Base-by-base conservation (phyloP, 2,113 vertebrate genomes). In the Candoia aspera region DNA sequence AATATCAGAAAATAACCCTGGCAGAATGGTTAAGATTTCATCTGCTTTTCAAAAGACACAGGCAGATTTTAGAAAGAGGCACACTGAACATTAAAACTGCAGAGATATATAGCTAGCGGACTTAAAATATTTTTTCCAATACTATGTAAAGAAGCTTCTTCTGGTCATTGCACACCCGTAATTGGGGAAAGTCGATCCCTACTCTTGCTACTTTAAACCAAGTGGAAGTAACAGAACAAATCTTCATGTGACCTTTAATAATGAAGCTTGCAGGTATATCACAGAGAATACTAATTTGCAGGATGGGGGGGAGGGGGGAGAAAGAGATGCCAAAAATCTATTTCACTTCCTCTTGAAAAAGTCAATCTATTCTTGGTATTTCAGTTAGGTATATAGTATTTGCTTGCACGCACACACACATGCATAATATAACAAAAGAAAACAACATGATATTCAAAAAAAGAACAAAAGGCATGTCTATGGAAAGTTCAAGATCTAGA, bases 151-250 rank as follows among this genome's bases (percentile, higher is more conserved):
- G 8, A 64, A 19, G 24, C 53, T 94, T 96, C 53, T 84, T 92
- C 58, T 95, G 23, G 62, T 57, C 42, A 54, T 17, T 58, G 11
- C 6, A 59, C 90, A 90, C 54, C 23, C 4, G 11, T 42, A 92
- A 89, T 17, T 13, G 19, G 93, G 73, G 91, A 92, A 85, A 37
- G 19, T 23, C 87, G 24, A 64, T 91, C 29, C 79, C 83, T 79
- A 90, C 10, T 59, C 68, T 93, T 46, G 5, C 9, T 64, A 84
- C 46, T 91, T 93, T 91, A 94, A 92, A 94, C 0, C 93, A 21
- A 92, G 84, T 12, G 95, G 84, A 96, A 95, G 91, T 93, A 94
- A 91, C 42, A 84, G 53, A 93, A n/a, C 46, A 93, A 88, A 93
- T 84, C 59, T 93, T 93, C 64, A 87, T 73, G 15, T 91, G 86